A percentile compares a stretch with the other conserved stretches of the same genome.
Evolutionary conservation across 1,140 invertebrate species (phyloP).

Genomic region (Brachionus rotundiformis): DNA sequence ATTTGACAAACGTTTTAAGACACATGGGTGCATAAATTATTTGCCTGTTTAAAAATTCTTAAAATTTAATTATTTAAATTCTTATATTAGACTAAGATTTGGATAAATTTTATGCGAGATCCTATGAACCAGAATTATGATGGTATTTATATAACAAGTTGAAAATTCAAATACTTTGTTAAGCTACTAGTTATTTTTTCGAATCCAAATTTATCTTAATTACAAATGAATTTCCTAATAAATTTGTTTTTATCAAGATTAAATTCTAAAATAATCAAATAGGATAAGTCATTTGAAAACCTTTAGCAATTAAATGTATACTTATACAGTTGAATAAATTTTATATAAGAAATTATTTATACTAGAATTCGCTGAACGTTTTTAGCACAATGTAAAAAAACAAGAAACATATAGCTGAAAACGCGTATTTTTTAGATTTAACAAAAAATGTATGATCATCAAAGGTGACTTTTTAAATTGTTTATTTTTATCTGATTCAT

Average conservation of each 20-base stretch:
- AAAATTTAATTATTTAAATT: no score
- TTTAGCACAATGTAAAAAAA: background rate
- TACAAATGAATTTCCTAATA: background rate
- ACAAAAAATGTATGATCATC: background rate
- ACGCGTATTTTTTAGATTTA: background rate
- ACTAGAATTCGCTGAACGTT: background rate
- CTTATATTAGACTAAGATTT: no score
- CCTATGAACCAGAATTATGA: background rate
- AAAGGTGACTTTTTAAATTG: background rate
- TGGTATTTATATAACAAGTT: background rate
- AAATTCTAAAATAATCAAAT: background rate
- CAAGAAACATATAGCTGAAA: background rate
- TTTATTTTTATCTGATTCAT: background rate
- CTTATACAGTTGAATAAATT: background rate
- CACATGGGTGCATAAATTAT: no score
- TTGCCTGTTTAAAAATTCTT: no score
- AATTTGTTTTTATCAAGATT: background rate
- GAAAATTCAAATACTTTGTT: background rate
- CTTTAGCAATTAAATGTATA: no score
- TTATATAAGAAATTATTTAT: background rate
- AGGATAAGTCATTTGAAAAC: background rate
- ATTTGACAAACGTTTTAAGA: no score
- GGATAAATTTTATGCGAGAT: no score
- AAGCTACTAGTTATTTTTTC: background rate
- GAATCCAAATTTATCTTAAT: background rate